phyloP scores from a whole-genome alignment of 1,140 invertebrate species.

The Neodiprion pinetum region DNA sequence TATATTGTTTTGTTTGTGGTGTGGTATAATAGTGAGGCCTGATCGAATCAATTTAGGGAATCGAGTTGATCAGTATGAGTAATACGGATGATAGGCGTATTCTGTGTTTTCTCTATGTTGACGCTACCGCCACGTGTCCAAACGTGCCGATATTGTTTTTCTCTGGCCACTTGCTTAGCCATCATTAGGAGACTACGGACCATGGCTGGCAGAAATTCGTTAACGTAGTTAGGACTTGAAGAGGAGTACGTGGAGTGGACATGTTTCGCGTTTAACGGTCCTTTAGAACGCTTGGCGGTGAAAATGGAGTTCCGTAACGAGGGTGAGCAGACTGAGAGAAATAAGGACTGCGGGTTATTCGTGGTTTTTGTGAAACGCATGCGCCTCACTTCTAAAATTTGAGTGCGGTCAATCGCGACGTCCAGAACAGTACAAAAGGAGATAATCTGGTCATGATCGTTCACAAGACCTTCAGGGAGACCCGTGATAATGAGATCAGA shows the following conservation, averaged over 20 bases:
- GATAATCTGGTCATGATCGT: background rate
- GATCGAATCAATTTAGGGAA: background rate
- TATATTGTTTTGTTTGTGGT: no score
- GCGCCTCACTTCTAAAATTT: constrained; percentile 1
- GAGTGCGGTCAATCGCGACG: background rate
- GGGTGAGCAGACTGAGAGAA: background rate
- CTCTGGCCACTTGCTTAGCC: background rate
- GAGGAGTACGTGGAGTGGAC: background rate
- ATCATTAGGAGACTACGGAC: background rate
- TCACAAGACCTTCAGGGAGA: background rate
- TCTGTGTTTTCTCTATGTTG: background rate
- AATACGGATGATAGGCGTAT: background rate
- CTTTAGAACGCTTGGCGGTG: background rate
- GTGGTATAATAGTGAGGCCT: no score
- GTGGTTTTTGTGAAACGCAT: background rate
- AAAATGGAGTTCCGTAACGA: constrained; percentile 2
- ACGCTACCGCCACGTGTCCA: background rate
- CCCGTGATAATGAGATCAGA: background rate
- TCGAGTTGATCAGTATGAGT: constrained; percentile 10
- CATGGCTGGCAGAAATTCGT: constrained; percentile 9
- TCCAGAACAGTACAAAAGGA: background rate
- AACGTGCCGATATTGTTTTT: constrained; percentile 2
- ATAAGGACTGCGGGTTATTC: background rate
- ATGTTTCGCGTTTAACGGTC: background rate
- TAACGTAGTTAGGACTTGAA: background rate